Conservation (phyloP, 2,797 vertebrate species). For the Danio jaintianensis region DNA sequence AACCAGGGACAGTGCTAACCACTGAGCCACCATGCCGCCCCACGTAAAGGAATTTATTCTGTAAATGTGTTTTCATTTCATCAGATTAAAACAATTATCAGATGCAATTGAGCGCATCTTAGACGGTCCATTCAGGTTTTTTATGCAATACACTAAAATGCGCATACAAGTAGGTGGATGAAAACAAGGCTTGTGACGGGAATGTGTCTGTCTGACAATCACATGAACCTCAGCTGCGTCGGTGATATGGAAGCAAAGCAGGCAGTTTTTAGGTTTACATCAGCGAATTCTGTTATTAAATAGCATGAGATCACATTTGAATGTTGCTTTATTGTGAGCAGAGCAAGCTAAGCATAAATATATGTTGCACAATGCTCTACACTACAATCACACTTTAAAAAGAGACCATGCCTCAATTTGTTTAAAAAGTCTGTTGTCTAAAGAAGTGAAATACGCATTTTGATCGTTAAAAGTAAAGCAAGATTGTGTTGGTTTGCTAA, state of each 20-base stretch:
- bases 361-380: constrained; percentile 34
- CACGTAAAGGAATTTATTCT: too few relatives aligned
- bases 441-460: constrained; percentile 12
- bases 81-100: too few relatives aligned
- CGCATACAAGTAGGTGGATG: too few relatives aligned
- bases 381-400: constrained; percentile 38
- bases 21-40: too few relatives aligned
- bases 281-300: constrained; percentile 41
- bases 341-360: constrained; percentile 12
- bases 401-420: constrained; percentile 26
- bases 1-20: too few relatives aligned
- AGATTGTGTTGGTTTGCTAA: constrained; percentile 21
- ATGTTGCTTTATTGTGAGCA: constrained; percentile 29
- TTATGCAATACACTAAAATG: too few relatives aligned
- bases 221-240: constrained; percentile 17
- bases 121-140: too few relatives aligned
- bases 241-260: constrained; percentile 38
- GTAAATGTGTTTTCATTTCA: too few relatives aligned
- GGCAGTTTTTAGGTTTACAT: constrained; percentile 43
- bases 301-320: constrained; percentile 41
- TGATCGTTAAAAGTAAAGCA: constrained; percentile 9
- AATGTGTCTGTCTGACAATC: constrained; percentile 38
- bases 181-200: neutral
- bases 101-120: too few relatives aligned
- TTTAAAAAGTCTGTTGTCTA: constrained; percentile 12